These are phyloP conservation scores for Meles meles DNA, from an alignment of 2,113 vertebrate species.

Conservation along the genomic window DNA sequence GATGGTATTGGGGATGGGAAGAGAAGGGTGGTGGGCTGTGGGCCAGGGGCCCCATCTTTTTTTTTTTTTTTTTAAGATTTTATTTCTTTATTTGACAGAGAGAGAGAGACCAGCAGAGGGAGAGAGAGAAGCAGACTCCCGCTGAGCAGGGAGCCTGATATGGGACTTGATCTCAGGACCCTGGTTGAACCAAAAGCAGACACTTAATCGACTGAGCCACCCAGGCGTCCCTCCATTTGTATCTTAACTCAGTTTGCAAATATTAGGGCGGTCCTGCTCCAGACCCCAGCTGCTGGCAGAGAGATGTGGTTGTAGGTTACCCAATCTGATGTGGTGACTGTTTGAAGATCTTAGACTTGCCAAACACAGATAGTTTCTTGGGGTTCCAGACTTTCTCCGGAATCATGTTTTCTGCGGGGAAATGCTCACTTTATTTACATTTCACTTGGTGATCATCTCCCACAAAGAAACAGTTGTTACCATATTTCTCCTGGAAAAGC, in stretches of 20 bases:
- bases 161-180: neutral
- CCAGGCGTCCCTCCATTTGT: neutral
- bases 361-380: neutral
- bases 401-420: neutral
- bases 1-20: neutral
- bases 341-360: neutral
- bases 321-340: neutral
- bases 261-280: neutral
- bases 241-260: neutral
- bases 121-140: too few relatives aligned
- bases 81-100: too few relatives aligned
- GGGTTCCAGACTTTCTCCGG: neutral
- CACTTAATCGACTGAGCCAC: neutral
- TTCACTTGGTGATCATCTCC: neutral
- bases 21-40: neutral
- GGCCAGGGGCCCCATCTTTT: neutral
- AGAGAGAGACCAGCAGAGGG: too few relatives aligned
- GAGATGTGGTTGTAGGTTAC: neutral
- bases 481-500: neutral
- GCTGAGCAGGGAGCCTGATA: neutral
- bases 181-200: neutral
- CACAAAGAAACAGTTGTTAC: neutral
- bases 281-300: neutral
- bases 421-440: neutral
- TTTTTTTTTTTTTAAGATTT: too few relatives aligned